Conservation (phyloP, 2,797 vertebrate genomes). For the Notamacropus eugenii region DNA sequence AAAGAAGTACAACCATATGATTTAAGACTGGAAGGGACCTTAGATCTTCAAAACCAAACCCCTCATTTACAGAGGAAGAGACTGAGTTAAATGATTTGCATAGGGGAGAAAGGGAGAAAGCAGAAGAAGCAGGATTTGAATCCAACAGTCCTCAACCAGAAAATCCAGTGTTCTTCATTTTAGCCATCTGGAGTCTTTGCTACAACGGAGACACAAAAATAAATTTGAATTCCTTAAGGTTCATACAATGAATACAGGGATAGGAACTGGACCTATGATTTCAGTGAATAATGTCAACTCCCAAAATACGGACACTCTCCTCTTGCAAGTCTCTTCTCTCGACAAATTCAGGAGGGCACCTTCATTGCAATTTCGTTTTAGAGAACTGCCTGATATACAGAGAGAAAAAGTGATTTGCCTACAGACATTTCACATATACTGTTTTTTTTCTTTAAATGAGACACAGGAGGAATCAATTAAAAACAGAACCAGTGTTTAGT, state of each 20-base stretch:
- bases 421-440: neutral
- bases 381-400: neutral
- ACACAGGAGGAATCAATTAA: constrained; percentile 31
- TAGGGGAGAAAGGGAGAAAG: neutral
- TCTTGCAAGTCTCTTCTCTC: neutral
- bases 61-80: neutral
- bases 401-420: neutral
- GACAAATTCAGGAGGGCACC: neutral
- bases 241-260: constrained; percentile 21
- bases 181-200: neutral
- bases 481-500: constrained; percentile 23
- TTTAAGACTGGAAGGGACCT: neutral
- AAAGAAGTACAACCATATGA: neutral
- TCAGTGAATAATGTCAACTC: neutral
- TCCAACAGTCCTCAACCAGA: neutral
- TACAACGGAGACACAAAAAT: neutral
- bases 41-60: neutral
- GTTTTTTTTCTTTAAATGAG: constrained; percentile 12
- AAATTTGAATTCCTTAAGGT: constrained; percentile 49
- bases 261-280: neutral
- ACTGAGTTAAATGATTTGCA: neutral
- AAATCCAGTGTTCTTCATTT: neutral
- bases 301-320: neutral
- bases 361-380: neutral
- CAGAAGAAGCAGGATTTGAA: neutral